A percentile compares a stretch with the other conserved stretches of the same genome.
These are phyloP conservation scores for Nyctibius bracteatus DNA, from an alignment of 2,113 vertebrate species.

Conservation along the genomic window DNA sequence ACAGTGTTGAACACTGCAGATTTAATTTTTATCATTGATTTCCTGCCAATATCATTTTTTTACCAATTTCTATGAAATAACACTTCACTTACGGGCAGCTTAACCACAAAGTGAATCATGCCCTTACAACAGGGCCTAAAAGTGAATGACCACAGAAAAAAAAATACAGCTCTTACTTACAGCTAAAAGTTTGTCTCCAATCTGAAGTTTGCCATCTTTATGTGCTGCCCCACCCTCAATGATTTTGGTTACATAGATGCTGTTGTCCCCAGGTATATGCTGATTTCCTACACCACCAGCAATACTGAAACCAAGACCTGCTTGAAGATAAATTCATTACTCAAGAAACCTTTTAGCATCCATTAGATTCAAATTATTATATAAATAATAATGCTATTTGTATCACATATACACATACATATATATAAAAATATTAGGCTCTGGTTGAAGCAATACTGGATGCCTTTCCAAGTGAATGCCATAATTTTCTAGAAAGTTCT, in stretches of 20 bases:
- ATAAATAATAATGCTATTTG: background rate
- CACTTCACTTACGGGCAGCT: background rate
- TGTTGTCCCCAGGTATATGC: conserved; percentile 98
- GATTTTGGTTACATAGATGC: conserved; percentile 98
- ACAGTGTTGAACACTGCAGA: background rate
- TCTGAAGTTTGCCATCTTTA: conserved; percentile 94
- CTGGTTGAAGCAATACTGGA: background rate
- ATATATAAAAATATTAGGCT: background rate
- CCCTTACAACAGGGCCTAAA: background rate
- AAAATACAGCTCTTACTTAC: conserved; percentile 73
- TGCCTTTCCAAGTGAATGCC: background rate
- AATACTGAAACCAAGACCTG: conserved; percentile 98
- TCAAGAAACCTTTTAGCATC: background rate
- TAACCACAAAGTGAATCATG: background rate
- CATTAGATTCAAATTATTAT: background rate
- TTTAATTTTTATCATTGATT: background rate
- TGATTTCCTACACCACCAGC: conserved; percentile 98
- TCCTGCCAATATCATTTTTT: background rate
- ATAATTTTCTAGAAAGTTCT: background rate
- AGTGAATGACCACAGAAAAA: background rate
- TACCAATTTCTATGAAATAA: background rate
- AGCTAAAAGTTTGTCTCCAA: conserved; percentile 96
- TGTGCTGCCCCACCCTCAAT: conserved; percentile 97
- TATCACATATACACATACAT: background rate
- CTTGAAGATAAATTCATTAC: conserved; percentile 1